Percentiles rank a stretch among this genome's conserved stretches.
These are phyloP conservation scores for Tolypeutes matacus DNA, from an alignment of 2,797 vertebrate genomes.

Conservation along the genomic window DNA sequence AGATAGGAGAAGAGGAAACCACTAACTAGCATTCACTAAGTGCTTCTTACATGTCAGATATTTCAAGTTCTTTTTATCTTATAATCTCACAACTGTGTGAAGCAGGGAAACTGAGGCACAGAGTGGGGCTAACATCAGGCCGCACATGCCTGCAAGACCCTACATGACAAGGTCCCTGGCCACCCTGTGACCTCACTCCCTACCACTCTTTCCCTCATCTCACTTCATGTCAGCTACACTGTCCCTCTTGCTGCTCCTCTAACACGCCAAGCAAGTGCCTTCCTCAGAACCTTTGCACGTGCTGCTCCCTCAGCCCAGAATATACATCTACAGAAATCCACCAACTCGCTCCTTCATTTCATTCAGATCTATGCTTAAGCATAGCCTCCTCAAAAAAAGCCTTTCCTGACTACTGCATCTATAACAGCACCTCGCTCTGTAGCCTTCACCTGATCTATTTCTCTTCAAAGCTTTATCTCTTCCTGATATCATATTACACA, in stretches of 20 bases:
- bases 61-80: not conserved
- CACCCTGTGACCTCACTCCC: not conserved
- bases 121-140: not conserved
- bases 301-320: not conserved
- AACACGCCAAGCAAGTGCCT: not conserved
- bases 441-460: not conserved
- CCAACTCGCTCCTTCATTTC: not conserved
- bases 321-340: not conserved
- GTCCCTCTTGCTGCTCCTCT: not conserved
- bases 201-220: not conserved
- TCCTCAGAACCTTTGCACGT: not conserved
- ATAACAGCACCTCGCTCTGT: not conserved
- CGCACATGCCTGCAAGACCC: not conserved
- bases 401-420: not conserved
- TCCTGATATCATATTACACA: not conserved
- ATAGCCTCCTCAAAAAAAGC: not conserved
- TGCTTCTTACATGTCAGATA: not conserved
- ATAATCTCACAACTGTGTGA: not conserved
- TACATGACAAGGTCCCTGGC: no score
- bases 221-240: no score
- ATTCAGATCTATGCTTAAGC: not conserved
- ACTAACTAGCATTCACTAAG: not conserved
- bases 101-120: not conserved
- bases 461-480: not conserved
- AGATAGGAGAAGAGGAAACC: not conserved